A percentile compares a stretch with the other conserved stretches of the same genome.
These are phyloP conservation scores for Plectropomus leopardus DNA, from an alignment of 2,113 vertebrate genomes.

Conservation along the genomic window DNA sequence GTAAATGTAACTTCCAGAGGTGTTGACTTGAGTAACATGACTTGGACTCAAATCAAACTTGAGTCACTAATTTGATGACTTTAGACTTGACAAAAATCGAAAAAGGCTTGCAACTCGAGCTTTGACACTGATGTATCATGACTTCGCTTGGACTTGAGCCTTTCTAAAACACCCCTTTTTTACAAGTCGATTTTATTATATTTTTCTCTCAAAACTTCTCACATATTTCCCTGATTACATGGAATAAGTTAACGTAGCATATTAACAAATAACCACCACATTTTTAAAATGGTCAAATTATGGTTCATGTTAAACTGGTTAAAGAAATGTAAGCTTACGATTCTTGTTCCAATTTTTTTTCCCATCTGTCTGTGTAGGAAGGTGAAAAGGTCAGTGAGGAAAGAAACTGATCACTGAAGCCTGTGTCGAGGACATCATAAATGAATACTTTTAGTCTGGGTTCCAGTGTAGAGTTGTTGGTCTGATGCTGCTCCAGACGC, in stretches of 20 bases:
- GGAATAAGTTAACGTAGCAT: not conserved
- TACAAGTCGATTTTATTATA: not conserved
- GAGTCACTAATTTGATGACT: too few relatives aligned
- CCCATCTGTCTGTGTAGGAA: not conserved
- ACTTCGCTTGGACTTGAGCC: too few relatives aligned
- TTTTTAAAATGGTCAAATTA: too few relatives aligned
- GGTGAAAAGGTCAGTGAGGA: not conserved
- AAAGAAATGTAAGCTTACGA: not conserved
- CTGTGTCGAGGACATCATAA: not conserved
- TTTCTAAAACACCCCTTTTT: too few relatives aligned
- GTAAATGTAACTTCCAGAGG: too few relatives aligned
- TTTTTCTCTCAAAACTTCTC: not conserved
- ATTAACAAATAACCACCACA: too few relatives aligned
- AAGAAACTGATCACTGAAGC: not conserved
- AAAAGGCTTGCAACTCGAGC: too few relatives aligned
- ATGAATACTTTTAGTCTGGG: not conserved
- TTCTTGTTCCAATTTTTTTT: not conserved
- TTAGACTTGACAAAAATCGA: too few relatives aligned
- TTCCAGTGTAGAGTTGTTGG: not conserved
- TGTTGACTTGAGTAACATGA: too few relatives aligned
- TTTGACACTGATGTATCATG: too few relatives aligned
- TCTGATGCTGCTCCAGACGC: not conserved
- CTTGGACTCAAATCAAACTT: too few relatives aligned
- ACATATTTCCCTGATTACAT: not conserved
- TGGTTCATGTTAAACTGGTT: too few relatives aligned